Base-by-base conservation (phyloP, 2,888 invertebrate genomes). In the Papilio protenor region DNA sequence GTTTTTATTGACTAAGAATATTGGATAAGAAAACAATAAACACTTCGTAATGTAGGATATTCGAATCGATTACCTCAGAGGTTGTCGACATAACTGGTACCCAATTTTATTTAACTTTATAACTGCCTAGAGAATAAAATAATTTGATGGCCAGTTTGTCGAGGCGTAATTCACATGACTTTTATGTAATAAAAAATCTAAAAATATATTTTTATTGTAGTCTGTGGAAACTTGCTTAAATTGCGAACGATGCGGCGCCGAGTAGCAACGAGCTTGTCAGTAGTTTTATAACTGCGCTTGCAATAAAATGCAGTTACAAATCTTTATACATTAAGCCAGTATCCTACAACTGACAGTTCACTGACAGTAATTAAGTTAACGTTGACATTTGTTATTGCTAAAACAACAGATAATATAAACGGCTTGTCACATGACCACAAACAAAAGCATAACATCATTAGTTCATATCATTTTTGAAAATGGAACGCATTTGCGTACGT, bases 161-260 rank as follows among this genome's bases (percentile, higher is more conserved):
- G 33, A 14, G 23, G n/a, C 45, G 69, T 27, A 59, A 61, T 57
- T 27, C 59, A 70, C 23, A 55, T 45, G 76, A 27, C 69, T 23
- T 69, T 11, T 71, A 33, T 23, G 76, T 47, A 76, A 76, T 71
- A 59, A 71, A 71, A 76, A 77, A 33, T 64, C 45, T 71, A 59
- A 75, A 49, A 75, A 77, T 61, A 77, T 61, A 33, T 71, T 77
- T 70, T 73, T 77, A 66, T 55, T 57, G 76, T 47, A 27, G 52
- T 45, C 66, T 64, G 52, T 72, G 27, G n/a, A 57, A 72, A 73
- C 73, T 57, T 59, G 64, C 27, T 61, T 72, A 11, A 76, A 40
- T 71, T 40, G 77, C 66, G 77, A 55, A 66, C 18, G 64, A 49
- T 21, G 40, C 33, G 45, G 64, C 21, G 77, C 64, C 23, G 55